Evolutionary conservation across 1,140 invertebrate genomes (phyloP).

Genomic region (Drosophila arizonae): DNA sequence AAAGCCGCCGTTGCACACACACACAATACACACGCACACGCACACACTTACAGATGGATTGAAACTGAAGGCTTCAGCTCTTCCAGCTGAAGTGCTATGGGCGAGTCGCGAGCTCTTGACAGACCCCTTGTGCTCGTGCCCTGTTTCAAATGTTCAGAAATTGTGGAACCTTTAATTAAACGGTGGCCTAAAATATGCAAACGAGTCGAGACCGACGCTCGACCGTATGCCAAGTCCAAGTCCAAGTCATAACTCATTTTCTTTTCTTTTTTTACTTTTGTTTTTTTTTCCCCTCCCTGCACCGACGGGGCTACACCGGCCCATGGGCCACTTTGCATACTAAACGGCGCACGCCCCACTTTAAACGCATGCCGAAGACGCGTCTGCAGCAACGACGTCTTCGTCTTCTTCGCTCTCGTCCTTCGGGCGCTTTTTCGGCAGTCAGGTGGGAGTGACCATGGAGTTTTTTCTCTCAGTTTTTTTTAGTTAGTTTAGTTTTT

Average conservation of each 20-base stretch:
- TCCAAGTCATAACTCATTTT: slow-evolving; percentile 82
- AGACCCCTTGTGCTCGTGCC: slow-evolving; percentile 76
- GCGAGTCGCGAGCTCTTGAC: slow-evolving; percentile 65
- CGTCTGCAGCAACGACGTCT: slow-evolving; percentile 2
- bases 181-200: slow-evolving; percentile 83
- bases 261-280: background rate
- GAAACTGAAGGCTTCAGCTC: slow-evolving; percentile 26
- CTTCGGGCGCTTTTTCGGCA: slow-evolving; percentile 74
- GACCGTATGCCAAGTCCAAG: slow-evolving; percentile 33
- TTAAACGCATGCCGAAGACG: slow-evolving; percentile 64
- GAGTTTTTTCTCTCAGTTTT: slow-evolving; percentile 2
- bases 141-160: slow-evolving; percentile 72
- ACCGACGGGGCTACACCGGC: slow-evolving; percentile 5
- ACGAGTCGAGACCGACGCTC: slow-evolving; percentile 48
- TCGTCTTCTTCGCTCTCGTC: slow-evolving; percentile 33
- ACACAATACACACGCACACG: slow-evolving; percentile 1
- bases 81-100: slow-evolving; percentile 53
- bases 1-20: slow-evolving; percentile 34
- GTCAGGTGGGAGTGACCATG: slow-evolving; percentile 72
- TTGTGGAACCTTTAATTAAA: slow-evolving; percentile 82
- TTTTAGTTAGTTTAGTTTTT: background rate
- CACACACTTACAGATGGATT: background rate
- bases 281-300: too few species aligned
- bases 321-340: slow-evolving; percentile 76
- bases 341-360: slow-evolving; percentile 81